Evolutionary conservation across 1,140 invertebrate species (phyloP), one percentile per base, ranked within the genome.

Genomic region (Drosophila burlai): DNA sequence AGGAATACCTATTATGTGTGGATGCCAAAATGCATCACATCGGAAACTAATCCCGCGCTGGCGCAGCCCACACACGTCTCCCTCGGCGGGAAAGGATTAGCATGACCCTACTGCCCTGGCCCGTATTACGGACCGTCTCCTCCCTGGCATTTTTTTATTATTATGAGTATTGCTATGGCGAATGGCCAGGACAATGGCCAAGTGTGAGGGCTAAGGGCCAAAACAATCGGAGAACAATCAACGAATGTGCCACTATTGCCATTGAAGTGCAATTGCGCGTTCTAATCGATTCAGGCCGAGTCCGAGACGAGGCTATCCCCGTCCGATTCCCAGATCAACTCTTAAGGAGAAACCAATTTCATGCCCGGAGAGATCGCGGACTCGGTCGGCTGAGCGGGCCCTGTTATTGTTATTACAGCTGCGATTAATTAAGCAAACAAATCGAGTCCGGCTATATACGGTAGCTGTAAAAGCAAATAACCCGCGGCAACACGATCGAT

Each of bases 351-450:
- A 76, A 82, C 76, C 45, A 64, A 86, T 85, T 80, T 79, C 69
- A 86, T 80, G 83, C 68, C 67, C 13, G 55, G 68, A 72, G 59
- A 31, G 54, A 61, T 38, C 34, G 52, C 40, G 36, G 10, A 34
- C 24, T 34, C 31, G 31, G 31, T 34, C 31, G 31, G 31, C 31
- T 7, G 31, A 34, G 31, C 47, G 31, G 34, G 42, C 15, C 43
- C 36, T 68, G 40, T 67, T 77, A 81, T 80, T 89, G 67, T 90
- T 90, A 84, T 87, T 90, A 89, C 84, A 89, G 85, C 84, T 89
- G 84, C 84, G 85, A 89, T 89, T 89, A 89, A 89, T 89, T 89
- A 90, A 90, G 81, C 78, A 89, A 89, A 89, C 85, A 87, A 84
- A 87, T 89, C 76, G 81, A 50, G 43, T 46, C 64, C 68, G 59